These are phyloP conservation scores for Biston stratarius DNA, from an alignment of 2,888 invertebrate species.

Conservation along the genomic window DNA sequence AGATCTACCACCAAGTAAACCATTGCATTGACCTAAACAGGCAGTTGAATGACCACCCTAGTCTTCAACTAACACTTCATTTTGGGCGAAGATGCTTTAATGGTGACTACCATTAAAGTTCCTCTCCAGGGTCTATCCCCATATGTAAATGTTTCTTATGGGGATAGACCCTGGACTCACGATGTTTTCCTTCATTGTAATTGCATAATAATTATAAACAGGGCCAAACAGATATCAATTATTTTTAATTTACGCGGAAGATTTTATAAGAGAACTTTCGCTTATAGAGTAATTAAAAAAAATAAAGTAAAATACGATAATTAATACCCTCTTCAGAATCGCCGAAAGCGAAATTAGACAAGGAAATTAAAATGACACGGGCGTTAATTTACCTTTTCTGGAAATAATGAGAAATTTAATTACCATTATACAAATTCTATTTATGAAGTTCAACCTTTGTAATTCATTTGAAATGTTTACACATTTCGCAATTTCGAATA, in stretches of 20 bases:
- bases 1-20: too few relatives aligned
- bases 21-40: too few relatives aligned
- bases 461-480: slow-evolving; percentile 39
- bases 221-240: not conserved
- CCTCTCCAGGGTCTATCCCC: too few relatives aligned
- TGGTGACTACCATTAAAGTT: too few relatives aligned
- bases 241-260: not conserved
- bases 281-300: not conserved
- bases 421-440: slow-evolving; percentile 29
- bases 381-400: slow-evolving; percentile 33
- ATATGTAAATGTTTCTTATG: too few relatives aligned
- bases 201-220: not conserved
- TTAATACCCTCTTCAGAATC: slow-evolving; percentile 21
- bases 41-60: too few relatives aligned
- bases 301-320: slow-evolving; percentile 13
- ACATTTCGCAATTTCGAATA: slow-evolving; percentile 30
- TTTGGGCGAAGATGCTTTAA: too few relatives aligned
- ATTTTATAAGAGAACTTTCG: slow-evolving; percentile 3
- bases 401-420: slow-evolving; percentile 37
- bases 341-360: slow-evolving; percentile 28
- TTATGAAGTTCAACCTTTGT: slow-evolving; percentile 31
- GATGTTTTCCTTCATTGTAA: too few relatives aligned
- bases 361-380: slow-evolving; percentile 34
- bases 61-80: too few relatives aligned
- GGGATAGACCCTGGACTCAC: too few relatives aligned